Evolutionary conservation across 2,113 vertebrate genomes (phyloP), one percentile per base, ranked within the genome.

Genomic region (Bambusicola thoracicus): DNA sequence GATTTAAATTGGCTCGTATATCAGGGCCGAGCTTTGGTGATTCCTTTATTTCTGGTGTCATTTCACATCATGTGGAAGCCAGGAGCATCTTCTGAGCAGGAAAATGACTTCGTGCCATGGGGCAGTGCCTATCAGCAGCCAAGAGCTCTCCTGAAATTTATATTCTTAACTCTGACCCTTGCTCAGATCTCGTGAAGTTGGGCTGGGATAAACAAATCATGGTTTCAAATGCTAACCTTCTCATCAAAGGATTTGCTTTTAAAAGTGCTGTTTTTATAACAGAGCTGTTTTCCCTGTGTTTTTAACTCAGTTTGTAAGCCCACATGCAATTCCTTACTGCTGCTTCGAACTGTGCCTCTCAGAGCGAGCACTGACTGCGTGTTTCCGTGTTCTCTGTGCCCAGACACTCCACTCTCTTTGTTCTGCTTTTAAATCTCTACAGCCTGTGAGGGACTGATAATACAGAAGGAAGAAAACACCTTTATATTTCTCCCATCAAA

Each of bases 1-100:
- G 94, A 87, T 97, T 97, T 95, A 90, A 97, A 96, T 94, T 77
- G 95, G 86, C 95, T 97, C 87, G 69, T 96, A 92, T 85, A 93
- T 97, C 97, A 97, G 94, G 92, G 94, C 92, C 90, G 96, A 94
- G 92, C 91, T 96, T 95, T 96, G 94, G 92, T 95, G 87, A 96
- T 93, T 96, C 93, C 80, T 95, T 90, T 90, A 87, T 97, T 97
- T 96, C 96, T 94, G 87, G 92, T 96, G 82, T 56, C 83, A 81
- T 96, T 96, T 91, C 94, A 96, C 96, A 96, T 96, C 96, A 94
- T 86, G 75, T 4, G 15, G 88, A 92, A 96, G 87, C 32, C 90
- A 93, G 81, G 84, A 94, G 89, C 78, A 88, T 11, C 92, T 93
- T 77, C 84, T 51, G 87, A 96, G 83, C 91, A 90, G 81, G 69